These are phyloP conservation scores for Caenorhabditis sp. DNA, from an alignment of 2,888 invertebrate species.

Conservation along the genomic window DNA sequence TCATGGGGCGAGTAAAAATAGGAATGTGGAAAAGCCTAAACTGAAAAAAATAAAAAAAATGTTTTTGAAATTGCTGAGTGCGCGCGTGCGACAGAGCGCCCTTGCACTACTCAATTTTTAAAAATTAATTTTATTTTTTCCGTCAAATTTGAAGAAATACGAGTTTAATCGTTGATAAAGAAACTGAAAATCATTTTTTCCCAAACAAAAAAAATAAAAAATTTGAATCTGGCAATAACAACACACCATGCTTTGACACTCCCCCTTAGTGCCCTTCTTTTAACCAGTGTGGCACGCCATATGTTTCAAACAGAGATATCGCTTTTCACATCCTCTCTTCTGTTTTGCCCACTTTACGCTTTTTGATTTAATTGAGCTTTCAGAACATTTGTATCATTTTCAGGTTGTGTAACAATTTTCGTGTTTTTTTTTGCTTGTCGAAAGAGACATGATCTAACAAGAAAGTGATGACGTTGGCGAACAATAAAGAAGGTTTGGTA, in stretches of 20 bases:
- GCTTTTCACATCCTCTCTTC: background rate
- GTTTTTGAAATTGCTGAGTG: too few relatives aligned
- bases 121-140: too few relatives aligned
- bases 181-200: slow-evolving; percentile 2
- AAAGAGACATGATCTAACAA: background rate
- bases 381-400: background rate
- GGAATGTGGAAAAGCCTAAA: too few relatives aligned
- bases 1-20: background rate
- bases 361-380: slow-evolving; percentile 1
- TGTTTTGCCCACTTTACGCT: background rate
- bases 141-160: too few relatives aligned
- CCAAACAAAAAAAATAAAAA: background rate
- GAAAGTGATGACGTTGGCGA: background rate
- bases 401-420: background rate
- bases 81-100: too few relatives aligned
- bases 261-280: background rate
- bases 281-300: background rate
- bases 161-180: too few relatives aligned
- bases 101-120: too few relatives aligned
- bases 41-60: too few relatives aligned
- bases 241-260: background rate
- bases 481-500: slow-evolving; percentile 18
- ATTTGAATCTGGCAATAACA: background rate
- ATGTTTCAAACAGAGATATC: background rate
- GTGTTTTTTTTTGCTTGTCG: background rate